Evolutionary conservation across 2,888 invertebrate species (phyloP).

Genomic region (Thera britannica): DNA sequence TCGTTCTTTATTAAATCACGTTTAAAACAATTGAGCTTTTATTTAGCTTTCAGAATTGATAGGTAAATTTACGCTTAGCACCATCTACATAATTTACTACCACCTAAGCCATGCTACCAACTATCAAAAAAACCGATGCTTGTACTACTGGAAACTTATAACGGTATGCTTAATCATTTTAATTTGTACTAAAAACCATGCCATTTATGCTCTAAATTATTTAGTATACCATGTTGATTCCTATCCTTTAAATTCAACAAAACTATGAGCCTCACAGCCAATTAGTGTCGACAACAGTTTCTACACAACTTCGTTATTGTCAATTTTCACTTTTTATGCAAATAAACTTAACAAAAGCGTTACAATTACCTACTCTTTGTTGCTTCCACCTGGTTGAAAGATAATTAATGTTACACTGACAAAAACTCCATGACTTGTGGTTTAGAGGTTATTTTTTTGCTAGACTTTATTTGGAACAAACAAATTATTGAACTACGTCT

Average conservation of each 20-base stretch:
- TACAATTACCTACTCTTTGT: conserved; percentile 44
- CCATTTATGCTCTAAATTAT: not conserved
- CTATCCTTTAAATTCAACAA: not conserved
- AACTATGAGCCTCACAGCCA: not conserved
- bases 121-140: no score
- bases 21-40: no score
- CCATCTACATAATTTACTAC: no score
- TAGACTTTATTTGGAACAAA: conserved; percentile 14
- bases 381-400: conserved; percentile 33
- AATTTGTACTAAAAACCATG: not conserved
- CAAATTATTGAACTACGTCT: conserved; percentile 23
- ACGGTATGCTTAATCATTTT: no score
- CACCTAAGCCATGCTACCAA: no score
- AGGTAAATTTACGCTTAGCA: no score
- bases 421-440: conserved; percentile 33
- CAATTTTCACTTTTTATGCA: conserved; percentile 48
- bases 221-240: not conserved
- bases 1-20: no score
- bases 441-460: conserved; percentile 28
- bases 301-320: conserved; percentile 40
- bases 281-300: conserved; percentile 20
- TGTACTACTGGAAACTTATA: no score
- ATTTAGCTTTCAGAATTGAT: no score
- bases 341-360: conserved; percentile 45
- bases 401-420: conserved; percentile 38